phyloP scores from a whole-genome alignment of 1,140 invertebrate species.

The Apis mellifera region DNA sequence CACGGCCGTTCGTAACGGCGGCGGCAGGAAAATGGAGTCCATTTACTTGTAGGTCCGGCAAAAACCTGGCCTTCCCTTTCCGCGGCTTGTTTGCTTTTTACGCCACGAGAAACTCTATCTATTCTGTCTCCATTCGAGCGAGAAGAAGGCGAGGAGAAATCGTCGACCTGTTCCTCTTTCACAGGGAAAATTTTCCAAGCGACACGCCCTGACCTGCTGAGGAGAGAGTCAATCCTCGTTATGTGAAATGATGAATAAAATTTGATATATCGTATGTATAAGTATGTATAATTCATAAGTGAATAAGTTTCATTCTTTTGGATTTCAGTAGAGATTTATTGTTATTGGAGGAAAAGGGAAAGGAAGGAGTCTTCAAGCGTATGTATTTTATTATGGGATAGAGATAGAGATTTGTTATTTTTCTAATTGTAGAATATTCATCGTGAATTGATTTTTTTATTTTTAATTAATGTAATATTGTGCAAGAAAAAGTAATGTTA shows the following conservation, averaged over 20 bases:
- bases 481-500: too few relatives aligned
- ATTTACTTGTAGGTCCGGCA: slow-evolving; percentile 34
- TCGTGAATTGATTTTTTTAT: too few relatives aligned
- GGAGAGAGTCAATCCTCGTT: not conserved
- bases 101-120: not conserved
- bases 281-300: too few relatives aligned
- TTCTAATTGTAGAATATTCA: too few relatives aligned
- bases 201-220: not conserved
- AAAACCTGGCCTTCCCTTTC: slow-evolving; percentile 7
- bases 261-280: not conserved
- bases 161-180: not conserved
- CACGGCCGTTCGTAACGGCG: not conserved
- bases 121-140: not conserved
- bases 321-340: too few relatives aligned
- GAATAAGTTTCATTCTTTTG: too few relatives aligned
- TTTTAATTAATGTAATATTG: too few relatives aligned
- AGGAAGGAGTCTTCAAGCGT: too few relatives aligned
- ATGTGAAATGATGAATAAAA: not conserved
- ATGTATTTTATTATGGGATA: too few relatives aligned
- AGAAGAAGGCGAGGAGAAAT: not conserved
- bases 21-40: slow-evolving; percentile 18
- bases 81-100: slow-evolving; percentile 15
- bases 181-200: not conserved
- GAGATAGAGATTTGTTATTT: too few relatives aligned
- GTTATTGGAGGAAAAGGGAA: too few relatives aligned